Percentiles rank a stretch among this genome's conserved stretches.
Evolutionary conservation across 1,140 invertebrate species (phyloP).

Genomic region (Drosophila pachea): DNA sequence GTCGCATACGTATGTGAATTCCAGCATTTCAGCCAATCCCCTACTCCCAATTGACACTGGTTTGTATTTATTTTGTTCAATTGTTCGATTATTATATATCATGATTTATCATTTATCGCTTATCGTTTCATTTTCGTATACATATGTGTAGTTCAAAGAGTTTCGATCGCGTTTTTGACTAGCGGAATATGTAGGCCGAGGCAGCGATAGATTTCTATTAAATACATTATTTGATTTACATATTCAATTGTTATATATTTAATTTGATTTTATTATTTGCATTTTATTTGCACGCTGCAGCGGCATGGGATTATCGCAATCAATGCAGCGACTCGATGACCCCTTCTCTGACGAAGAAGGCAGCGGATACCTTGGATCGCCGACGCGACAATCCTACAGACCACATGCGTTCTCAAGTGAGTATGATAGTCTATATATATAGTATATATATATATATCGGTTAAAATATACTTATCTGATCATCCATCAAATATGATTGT

Average conservation of each 20-base stretch:
- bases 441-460: too few relatives aligned
- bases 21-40: constrained; percentile 90
- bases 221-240: constrained; percentile 29
- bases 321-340: constrained; percentile 79
- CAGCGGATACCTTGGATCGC: constrained; percentile 79
- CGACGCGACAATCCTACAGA: constrained; percentile 79
- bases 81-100: constrained; percentile 43
- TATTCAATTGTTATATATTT: constrained; percentile 20
- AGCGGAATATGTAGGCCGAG: constrained; percentile 57
- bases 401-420: constrained; percentile 79
- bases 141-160: constrained; percentile 31
- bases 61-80: constrained; percentile 80
- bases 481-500: too few relatives aligned
- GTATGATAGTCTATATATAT: not conserved
- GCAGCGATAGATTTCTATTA: constrained; percentile 35
- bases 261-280: not conserved
- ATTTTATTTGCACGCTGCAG: constrained; percentile 50
- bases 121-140: constrained; percentile 51
- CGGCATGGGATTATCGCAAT: constrained; percentile 79
- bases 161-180: constrained; percentile 30
- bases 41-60: constrained; percentile 88
- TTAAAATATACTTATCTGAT: too few relatives aligned
- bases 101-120: constrained; percentile 42
- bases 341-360: constrained; percentile 79
- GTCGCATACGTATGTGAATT: constrained; percentile 82